Conservation (phyloP, 2,113 vertebrate genomes). For the Athene cunicularia region DNA sequence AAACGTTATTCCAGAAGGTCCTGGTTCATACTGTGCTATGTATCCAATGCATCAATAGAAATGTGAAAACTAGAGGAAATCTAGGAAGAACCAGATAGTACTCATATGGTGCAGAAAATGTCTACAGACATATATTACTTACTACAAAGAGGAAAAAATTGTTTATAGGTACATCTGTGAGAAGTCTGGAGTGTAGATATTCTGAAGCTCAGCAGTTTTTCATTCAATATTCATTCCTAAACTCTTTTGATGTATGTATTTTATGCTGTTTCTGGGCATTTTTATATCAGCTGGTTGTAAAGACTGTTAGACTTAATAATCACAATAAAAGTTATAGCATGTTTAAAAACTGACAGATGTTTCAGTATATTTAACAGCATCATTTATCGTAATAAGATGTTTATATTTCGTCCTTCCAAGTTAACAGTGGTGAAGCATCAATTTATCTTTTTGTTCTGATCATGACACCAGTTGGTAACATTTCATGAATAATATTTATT, state of each 20-base stretch:
- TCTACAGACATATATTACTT: neutral
- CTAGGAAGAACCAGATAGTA: neutral
- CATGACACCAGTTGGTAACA: neutral
- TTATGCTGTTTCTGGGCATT: constrained; percentile 18
- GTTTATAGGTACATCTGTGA: constrained; percentile 32
- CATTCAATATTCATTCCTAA: constrained; percentile 44
- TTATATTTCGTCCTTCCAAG: constrained; percentile 55
- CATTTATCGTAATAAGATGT: constrained; percentile 47
- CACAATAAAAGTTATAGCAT: constrained; percentile 48
- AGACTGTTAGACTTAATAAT: constrained; percentile 54
- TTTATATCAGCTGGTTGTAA: constrained; percentile 50
- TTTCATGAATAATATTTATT: constrained; percentile 47
- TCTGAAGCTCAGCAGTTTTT: constrained; percentile 49
- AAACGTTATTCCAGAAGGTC: neutral
- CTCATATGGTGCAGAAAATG: neutral
- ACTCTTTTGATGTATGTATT: constrained; percentile 38
- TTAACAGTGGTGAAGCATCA: constrained; percentile 22
- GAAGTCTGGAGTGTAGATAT: constrained; percentile 5
- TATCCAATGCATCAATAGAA: neutral
- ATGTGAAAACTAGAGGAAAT: constrained; percentile 14
- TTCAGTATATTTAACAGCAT: constrained; percentile 29
- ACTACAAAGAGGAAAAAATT: neutral
- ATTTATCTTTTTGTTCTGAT: constrained; percentile 51
- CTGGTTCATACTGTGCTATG: neutral
- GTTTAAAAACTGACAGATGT: constrained; percentile 30